A percentile compares a stretch with the other conserved stretches of the same genome.
Conservation (phyloP, 2,888 invertebrate species). For the Glomeris marginata region DNA sequence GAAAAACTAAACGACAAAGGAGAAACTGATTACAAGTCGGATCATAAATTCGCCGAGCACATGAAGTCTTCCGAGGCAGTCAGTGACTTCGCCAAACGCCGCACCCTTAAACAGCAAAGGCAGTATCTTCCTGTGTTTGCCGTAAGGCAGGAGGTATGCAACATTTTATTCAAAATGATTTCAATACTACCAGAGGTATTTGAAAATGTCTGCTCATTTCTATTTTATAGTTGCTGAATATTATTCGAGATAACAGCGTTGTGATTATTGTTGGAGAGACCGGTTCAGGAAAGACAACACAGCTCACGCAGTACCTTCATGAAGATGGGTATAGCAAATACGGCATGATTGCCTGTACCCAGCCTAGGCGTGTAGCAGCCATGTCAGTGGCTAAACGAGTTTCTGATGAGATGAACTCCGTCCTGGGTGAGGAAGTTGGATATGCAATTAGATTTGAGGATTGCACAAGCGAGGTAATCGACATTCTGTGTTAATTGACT, state of each 20-base stretch:
- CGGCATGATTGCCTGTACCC: conserved; percentile 96
- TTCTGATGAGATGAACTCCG: conserved; percentile 90
- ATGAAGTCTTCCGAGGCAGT: conserved; percentile 53
- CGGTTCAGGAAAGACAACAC: conserved; percentile 95
- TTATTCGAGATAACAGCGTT: conserved; percentile 50
- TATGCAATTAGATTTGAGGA: conserved; percentile 99
- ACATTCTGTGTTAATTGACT: conserved; percentile 7
- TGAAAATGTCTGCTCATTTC: conserved; percentile 2
- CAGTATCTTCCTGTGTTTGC: conserved; percentile 90
- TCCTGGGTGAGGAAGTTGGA: conserved; percentile 81
- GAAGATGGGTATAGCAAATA: conserved; percentile 80
- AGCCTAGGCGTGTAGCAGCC: conserved; percentile 88
- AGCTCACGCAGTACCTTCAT: conserved; percentile 84
- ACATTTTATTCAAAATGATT: conserved; percentile 3
- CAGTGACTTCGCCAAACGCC: conserved; percentile 73
- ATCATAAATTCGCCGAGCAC: conserved; percentile 93
- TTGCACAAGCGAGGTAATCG: conserved; percentile 67
- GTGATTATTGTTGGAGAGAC: conserved; percentile 66
- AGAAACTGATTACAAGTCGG: conserved; percentile 71
- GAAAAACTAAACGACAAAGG: conserved; percentile 47
- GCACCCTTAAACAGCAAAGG: conserved; percentile 69
- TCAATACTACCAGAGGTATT: not conserved
- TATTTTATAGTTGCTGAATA: conserved; percentile 49
- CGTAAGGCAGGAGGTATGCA: conserved; percentile 60
- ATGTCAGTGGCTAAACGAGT: conserved; percentile 99